A percentile compares a stretch with the other conserved stretches of the same genome.
Conservation (phyloP, 2,113 vertebrate genomes). For the Zapornia atra region DNA sequence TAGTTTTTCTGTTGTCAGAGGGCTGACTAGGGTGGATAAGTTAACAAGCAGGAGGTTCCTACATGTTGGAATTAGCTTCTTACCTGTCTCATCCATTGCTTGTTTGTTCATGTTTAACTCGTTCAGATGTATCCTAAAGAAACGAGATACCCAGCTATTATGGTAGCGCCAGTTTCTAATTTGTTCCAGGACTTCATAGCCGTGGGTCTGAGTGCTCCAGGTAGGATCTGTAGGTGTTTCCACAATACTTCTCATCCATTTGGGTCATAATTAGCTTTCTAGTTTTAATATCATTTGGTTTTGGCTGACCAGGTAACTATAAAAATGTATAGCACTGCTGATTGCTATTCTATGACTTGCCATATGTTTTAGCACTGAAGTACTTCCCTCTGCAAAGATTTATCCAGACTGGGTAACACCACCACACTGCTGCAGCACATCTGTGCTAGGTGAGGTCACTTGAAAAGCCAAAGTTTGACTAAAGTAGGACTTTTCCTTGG, state of each 20-base stretch:
- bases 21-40: neutral
- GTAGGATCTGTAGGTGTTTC: neutral
- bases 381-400: neutral
- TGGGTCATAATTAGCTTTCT: neutral
- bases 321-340: neutral
- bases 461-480: neutral
- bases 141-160: conserved; percentile 20
- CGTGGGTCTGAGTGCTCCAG: neutral
- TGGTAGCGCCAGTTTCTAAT: neutral
- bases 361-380: neutral
- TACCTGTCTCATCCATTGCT: conserved; percentile 29
- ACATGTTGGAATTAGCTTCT: conserved; percentile 16
- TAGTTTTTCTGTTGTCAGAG: neutral
- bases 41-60: neutral
- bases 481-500: neutral
- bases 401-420: neutral
- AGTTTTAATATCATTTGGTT: neutral
- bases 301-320: neutral
- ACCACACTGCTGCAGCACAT: neutral
- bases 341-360: neutral
- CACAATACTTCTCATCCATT: neutral
- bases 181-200: conserved; percentile 7
- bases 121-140: conserved; percentile 40
- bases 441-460: neutral
- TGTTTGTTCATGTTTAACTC: conserved; percentile 44